Evolutionary conservation across 1,140 invertebrate species (phyloP), one percentile per base, ranked within the genome.

Genomic region (Cydia amplana): DNA sequence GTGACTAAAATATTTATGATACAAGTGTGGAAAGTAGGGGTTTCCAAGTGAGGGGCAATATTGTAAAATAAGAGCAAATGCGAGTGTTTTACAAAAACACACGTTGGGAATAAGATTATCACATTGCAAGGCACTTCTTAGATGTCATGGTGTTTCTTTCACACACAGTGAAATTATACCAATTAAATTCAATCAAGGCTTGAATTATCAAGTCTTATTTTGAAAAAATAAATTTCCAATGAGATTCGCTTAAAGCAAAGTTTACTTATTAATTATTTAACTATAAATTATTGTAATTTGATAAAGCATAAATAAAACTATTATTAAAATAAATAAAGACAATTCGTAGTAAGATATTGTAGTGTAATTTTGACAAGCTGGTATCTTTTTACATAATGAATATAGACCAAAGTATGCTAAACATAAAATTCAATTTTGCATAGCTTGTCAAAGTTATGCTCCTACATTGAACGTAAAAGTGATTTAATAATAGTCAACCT

Each of bases 401-500:
- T 7, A 55, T 18, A 60, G 10, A 60, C 55, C 55, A 60, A 60
- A 60, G 55, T 60, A 23, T 18, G n/a, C n/a, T 23, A 23, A 55
- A 60, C 1, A 7, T 60, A 60, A 23, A 23, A 23, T 60, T 60
- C 2, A 60, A 60, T 12, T 2, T 23, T 60, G 55, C 4, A 10
- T 60, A n/a, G 20, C 55, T 23, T 60, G 55, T 60, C 20, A 60
- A 60, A 60, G 20, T 60, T 20, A 60, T 60, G 18, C 55, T 60
- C 7, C 55, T 18, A 60, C 55, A 60, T 55, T 60, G 55, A 60
- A 60, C 51, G 51, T 55, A 55, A 12, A 60, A 60, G 55, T 60
- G 55, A 60, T 60, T 60, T 12, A 60, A 60, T 40, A 67, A 32
- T 36, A 78, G 77, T 78, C 75, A 78, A 75, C 76, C 64, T 77